phyloP scores from a whole-genome alignment of 1,140 invertebrate genomes.

The Drosophila sp. region DNA sequence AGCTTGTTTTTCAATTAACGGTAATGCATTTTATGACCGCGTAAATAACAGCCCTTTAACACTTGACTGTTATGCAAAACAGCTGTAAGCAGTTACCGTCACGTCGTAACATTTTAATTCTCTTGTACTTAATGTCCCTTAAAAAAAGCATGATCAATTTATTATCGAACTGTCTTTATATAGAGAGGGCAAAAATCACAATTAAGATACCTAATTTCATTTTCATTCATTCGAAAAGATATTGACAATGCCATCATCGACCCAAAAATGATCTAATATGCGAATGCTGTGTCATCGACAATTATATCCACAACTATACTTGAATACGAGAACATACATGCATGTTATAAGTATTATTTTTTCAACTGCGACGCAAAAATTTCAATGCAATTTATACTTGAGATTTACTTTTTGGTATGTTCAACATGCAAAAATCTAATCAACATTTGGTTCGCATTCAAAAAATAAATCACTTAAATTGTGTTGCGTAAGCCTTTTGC shows the following conservation, averaged over 20 bases:
- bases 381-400: slow-evolving; percentile 69
- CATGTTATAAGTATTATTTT: slow-evolving; percentile 27
- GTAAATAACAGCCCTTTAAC: not conserved
- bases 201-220: not conserved
- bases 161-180: not conserved
- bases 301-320: slow-evolving; percentile 62
- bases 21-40: not conserved
- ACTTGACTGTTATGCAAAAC: slow-evolving; percentile 12
- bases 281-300: slow-evolving; percentile 70
- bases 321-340: not conserved
- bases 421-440: slow-evolving; percentile 72
- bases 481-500: slow-evolving; percentile 58
- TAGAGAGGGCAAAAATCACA: not conserved
- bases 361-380: slow-evolving; percentile 68
- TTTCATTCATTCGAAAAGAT: slow-evolving; percentile 21
- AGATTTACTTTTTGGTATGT: slow-evolving; percentile 60
- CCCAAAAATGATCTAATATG: slow-evolving; percentile 71
- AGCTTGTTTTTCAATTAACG: slow-evolving; percentile 3
- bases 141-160: not conserved
- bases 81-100: not conserved
- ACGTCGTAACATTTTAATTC: slow-evolving; percentile 1
- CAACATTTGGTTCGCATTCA: slow-evolving; percentile 24
- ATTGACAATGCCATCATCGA: slow-evolving; percentile 71
- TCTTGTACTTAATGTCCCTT: not conserved
- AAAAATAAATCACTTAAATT: not conserved